Evolutionary conservation across 1,140 invertebrate species (phyloP).

Genomic region (Drosophila hydei): DNA sequence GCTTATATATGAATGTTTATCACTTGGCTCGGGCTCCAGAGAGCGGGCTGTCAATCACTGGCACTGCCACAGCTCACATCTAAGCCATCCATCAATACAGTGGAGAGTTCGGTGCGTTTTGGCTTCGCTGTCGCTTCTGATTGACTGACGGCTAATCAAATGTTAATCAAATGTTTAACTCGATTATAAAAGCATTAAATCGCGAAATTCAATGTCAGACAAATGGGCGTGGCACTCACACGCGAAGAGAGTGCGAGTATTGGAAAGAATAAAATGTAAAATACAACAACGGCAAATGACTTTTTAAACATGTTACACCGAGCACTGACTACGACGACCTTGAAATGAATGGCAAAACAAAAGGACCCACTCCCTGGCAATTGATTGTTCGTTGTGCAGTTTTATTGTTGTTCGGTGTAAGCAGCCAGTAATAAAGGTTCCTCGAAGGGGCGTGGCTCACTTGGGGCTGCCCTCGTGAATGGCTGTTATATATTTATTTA

Average conservation of each 20-base stretch:
- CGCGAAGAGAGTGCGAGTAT: slow-evolving; percentile 5
- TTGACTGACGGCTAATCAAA: slow-evolving; percentile 76
- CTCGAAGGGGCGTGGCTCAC: slow-evolving; percentile 21
- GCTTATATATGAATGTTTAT: slow-evolving; percentile 2
- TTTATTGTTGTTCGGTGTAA: slow-evolving; percentile 7
- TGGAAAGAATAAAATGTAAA: not conserved
- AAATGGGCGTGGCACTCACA: slow-evolving; percentile 20
- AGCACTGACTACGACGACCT: slow-evolving; percentile 18
- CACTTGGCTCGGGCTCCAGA: slow-evolving; percentile 9
- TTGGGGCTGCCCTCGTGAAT: slow-evolving; percentile 6
- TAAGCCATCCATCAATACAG: slow-evolving; percentile 65
- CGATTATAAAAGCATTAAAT: slow-evolving; percentile 76
- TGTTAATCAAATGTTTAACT: slow-evolving; percentile 51
- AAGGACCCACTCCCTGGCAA: slow-evolving; percentile 10
- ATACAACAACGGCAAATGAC: slow-evolving; percentile 10
- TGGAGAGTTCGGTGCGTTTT: slow-evolving; percentile 7
- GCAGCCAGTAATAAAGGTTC: slow-evolving; percentile 5
- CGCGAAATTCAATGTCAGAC: slow-evolving; percentile 26
- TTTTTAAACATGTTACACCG: slow-evolving; percentile 36
- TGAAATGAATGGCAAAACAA: slow-evolving; percentile 28
- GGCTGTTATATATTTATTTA: slow-evolving; percentile 55
- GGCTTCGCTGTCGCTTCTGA: slow-evolving; percentile 27
- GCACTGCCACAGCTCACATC: slow-evolving; percentile 47
- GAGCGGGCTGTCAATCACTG: slow-evolving; percentile 33
- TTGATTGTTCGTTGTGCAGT: slow-evolving; percentile 26